A percentile compares a stretch with the other conserved stretches of the same genome.
Evolutionary conservation across 2,113 vertebrate species (phyloP).

Genomic region (Carassius carassius): DNA sequence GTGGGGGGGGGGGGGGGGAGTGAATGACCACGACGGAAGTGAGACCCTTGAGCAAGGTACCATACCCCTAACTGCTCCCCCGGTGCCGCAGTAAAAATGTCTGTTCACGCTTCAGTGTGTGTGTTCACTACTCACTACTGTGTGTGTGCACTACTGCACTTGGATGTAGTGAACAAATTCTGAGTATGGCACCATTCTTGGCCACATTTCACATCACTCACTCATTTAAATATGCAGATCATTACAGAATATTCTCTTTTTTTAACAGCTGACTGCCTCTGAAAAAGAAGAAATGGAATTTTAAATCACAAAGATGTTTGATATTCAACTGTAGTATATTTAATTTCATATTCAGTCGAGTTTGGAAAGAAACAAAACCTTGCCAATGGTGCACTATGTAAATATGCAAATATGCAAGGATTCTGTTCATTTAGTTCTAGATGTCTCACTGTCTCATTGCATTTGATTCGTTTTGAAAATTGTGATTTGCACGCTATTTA

Average conservation of each 20-base stretch:
- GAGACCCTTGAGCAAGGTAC: too few species aligned
- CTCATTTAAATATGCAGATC: neutral
- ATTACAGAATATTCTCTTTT: neutral
- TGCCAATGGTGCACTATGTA: slow-evolving; percentile 1
- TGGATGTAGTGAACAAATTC: too few species aligned
- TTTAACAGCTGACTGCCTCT: neutral
- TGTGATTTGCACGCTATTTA: neutral
- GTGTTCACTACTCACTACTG: too few species aligned
- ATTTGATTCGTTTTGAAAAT: slow-evolving; percentile 1
- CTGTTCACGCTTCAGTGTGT: too few species aligned
- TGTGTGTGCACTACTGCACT: too few species aligned
- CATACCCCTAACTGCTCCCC: too few species aligned
- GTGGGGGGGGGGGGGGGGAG: too few species aligned
- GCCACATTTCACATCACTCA: too few species aligned
- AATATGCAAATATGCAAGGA: slow-evolving; percentile 22
- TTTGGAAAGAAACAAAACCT: neutral
- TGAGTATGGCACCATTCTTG: too few species aligned
- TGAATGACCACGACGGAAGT: too few species aligned
- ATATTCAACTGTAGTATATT: neutral
- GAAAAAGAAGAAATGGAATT: neutral
- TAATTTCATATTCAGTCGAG: neutral
- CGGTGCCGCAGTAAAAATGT: too few species aligned
- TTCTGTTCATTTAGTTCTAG: neutral
- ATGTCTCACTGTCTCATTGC: slow-evolving; percentile 1
- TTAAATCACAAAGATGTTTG: neutral